A percentile compares a stretch with the other conserved stretches of the same genome.
Evolutionary conservation across 2,113 vertebrate genomes (phyloP).

Genomic region (Perca fluviatilis): DNA sequence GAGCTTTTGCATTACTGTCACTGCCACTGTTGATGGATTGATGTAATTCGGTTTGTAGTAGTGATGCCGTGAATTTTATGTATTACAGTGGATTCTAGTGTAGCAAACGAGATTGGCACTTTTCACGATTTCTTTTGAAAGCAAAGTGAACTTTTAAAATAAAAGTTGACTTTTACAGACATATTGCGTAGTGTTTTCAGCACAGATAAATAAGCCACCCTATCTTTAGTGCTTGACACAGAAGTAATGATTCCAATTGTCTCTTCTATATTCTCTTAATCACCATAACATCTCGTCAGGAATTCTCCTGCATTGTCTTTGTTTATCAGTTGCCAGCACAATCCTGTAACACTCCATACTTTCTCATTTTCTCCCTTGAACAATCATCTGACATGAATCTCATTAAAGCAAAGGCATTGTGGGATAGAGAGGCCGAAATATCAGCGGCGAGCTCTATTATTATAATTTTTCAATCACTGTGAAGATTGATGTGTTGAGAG

Average conservation of each 20-base stretch:
- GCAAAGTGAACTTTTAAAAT: neutral
- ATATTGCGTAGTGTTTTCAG: neutral
- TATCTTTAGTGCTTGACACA: neutral
- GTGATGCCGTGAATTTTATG: neutral
- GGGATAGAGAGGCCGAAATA: slow-evolving; percentile 46
- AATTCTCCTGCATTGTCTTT: slow-evolving; percentile 29
- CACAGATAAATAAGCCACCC: neutral
- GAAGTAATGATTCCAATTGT: slow-evolving; percentile 14
- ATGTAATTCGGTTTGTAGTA: slow-evolving; percentile 19
- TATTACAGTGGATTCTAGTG: neutral
- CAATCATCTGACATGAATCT: slow-evolving; percentile 71
- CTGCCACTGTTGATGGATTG: slow-evolving; percentile 3
- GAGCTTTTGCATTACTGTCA: slow-evolving; percentile 23
- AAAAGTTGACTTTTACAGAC: neutral
- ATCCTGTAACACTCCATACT: slow-evolving; percentile 36
- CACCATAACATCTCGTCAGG: slow-evolving; percentile 37
- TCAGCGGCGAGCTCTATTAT: slow-evolving; percentile 61
- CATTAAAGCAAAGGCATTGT: slow-evolving; percentile 55
- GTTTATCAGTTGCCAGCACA: slow-evolving; percentile 41
- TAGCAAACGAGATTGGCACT: neutral
- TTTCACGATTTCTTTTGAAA: neutral
- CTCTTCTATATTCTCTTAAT: slow-evolving; percentile 38
- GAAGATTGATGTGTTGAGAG: slow-evolving; percentile 74
- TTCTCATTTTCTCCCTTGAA: slow-evolving; percentile 76
- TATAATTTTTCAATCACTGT: slow-evolving; percentile 78